Conservation (phyloP, 2,888 invertebrate species). For the Sesia bembeciformis region DNA sequence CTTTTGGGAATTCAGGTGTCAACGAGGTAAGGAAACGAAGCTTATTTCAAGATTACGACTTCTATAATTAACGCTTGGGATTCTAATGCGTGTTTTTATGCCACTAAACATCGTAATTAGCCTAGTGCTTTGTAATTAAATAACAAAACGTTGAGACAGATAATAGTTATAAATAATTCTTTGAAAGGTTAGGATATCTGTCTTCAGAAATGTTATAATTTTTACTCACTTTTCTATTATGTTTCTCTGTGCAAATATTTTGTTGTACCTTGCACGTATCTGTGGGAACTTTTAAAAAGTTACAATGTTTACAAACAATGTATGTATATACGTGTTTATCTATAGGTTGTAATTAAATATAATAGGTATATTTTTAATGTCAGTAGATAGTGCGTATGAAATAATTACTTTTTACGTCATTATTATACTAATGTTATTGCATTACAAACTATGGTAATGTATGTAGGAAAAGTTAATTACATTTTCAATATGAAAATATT, state of each 20-base stretch:
- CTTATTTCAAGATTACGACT: slow-evolving; percentile 50
- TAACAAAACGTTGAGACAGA: slow-evolving; percentile 23
- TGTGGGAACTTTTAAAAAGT: slow-evolving; percentile 4
- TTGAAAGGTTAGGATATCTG: slow-evolving; percentile 59
- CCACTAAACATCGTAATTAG: slow-evolving; percentile 19
- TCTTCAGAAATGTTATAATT: slow-evolving; percentile 14
- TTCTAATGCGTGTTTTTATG: slow-evolving; percentile 23
- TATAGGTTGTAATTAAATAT: no score
- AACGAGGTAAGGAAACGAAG: slow-evolving; percentile 71
- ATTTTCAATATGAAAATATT: no score
- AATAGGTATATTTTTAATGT: no score
- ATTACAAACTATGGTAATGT: no score
- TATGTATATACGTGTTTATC: no score
- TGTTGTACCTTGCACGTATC: background rate
- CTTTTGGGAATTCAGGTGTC: slow-evolving; percentile 66
- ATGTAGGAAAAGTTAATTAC: no score
- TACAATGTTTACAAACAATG: slow-evolving; percentile 30
- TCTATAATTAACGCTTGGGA: slow-evolving; percentile 45
- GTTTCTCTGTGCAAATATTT: background rate
- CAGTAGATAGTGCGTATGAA: no score
- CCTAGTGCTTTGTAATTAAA: slow-evolving; percentile 22
- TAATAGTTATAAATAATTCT: slow-evolving; percentile 63
- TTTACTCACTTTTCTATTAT: no score
- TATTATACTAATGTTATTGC: no score
- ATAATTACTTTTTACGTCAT: no score